A percentile compares a stretch with the other conserved stretches of the same genome.
Conservation (phyloP, 2,797 vertebrate species). For the Chaunax sp. region DNA sequence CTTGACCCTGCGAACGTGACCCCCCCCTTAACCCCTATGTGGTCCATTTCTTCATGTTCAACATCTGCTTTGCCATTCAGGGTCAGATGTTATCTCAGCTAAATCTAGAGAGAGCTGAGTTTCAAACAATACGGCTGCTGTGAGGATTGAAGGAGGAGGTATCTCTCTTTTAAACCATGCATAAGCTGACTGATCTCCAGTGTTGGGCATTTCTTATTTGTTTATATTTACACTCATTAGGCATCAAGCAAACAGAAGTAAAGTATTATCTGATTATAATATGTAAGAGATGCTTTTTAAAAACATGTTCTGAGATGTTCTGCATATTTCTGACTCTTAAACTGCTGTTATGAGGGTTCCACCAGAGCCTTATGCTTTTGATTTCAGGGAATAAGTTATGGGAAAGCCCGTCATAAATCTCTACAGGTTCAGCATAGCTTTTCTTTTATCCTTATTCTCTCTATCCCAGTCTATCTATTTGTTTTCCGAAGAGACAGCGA, state of each 20-base stretch:
- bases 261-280: too few relatives aligned
- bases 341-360: neutral
- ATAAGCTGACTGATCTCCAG: neutral
- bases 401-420: constrained; percentile 31
- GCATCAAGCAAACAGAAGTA: neutral
- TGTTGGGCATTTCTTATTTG: constrained; percentile 1
- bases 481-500: constrained; percentile 24
- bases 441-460: constrained; percentile 33
- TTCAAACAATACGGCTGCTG: constrained; percentile 30
- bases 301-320: neutral
- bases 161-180: constrained; percentile 14
- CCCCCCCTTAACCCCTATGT: constrained; percentile 33
- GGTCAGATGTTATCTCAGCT: constrained; percentile 62
- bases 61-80: constrained; percentile 73
- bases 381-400: constrained; percentile 11
- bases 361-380: constrained; percentile 15
- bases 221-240: constrained; percentile 2
- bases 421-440: constrained; percentile 1
- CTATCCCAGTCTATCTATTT: constrained; percentile 2
- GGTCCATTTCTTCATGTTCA: constrained; percentile 66
- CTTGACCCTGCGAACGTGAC: constrained; percentile 54
- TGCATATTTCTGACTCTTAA: constrained; percentile 4
- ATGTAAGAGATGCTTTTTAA: neutral
- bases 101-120: constrained; percentile 55
- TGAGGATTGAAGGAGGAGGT: constrained; percentile 26